These are phyloP conservation scores for Babylonia areolata DNA, from an alignment of 1,140 invertebrate genomes.

Conservation along the genomic window DNA sequence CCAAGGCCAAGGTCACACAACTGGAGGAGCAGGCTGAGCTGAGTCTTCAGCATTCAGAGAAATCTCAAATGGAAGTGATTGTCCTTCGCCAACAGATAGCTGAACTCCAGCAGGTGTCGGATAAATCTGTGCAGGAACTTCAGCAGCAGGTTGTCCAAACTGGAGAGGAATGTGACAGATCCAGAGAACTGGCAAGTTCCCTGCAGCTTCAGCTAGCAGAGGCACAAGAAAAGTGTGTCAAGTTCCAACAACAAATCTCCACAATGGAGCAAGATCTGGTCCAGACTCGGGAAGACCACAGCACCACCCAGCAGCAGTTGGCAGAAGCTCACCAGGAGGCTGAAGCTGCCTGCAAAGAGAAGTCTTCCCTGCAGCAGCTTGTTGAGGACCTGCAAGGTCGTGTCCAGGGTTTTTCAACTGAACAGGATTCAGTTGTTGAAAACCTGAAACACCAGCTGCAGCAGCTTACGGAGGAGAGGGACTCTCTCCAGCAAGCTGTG, in stretches of 20 bases:
- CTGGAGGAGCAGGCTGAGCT: constrained; percentile 26
- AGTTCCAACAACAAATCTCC: constrained; percentile 14
- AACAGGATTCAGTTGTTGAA: neutral
- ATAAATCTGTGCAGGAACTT: neutral
- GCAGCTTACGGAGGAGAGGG: constrained; percentile 1
- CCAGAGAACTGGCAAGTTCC: neutral
- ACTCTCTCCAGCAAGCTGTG: constrained; percentile 31
- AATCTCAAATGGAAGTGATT: constrained; percentile 3
- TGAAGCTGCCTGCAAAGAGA: neutral
- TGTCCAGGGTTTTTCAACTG: neutral
- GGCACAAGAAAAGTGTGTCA: neutral
- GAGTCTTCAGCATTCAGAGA: neutral
- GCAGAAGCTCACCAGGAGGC: neutral
- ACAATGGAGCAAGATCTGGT: constrained; percentile 21
- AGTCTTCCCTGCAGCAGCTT: neutral
- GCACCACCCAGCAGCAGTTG: neutral
- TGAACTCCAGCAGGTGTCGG: neutral
- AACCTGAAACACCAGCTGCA: neutral
- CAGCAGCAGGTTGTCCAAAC: neutral
- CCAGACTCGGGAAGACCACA: constrained; percentile 20
- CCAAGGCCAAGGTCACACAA: constrained; percentile 22
- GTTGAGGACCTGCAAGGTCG: neutral
- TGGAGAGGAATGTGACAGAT: neutral
- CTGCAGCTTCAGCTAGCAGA: constrained; percentile 1
- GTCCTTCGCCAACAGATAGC: constrained; percentile 32